Evolutionary conservation across 2,888 invertebrate species (phyloP), one percentile per base, ranked within the genome.

Genomic region (Rhorus exstirpatorius): DNA sequence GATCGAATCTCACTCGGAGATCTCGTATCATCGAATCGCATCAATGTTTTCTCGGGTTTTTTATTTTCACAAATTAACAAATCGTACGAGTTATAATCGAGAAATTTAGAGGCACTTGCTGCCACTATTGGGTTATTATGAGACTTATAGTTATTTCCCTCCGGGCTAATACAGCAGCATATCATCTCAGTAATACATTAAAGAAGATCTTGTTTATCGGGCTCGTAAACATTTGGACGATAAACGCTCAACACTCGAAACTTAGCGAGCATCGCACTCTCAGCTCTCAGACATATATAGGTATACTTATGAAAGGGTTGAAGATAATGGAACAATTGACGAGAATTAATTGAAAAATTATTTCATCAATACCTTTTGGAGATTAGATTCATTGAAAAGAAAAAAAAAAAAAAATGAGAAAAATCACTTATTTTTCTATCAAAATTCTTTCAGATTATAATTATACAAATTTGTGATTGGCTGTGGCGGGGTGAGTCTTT

Each of bases 211-310:
- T 88, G 89, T 90, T 90, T 90, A 90, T 86, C 80, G 84, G 79
- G 78, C 84, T 84, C 74, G 88, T 90, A 90, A 90, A 90, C 89
- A 88, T 90, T 90, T 90, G 87, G 85, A 85, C 87, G 88, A 89
- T 89, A 89, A 89, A 89, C 86, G 89, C 87, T 88, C 85, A 79
- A 55, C 74, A 70, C 65, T 31, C 19, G 58, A 58, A 80, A 86
- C 87, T 86, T 58, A 71, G 60, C 79, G 76, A 79, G 82, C 72
- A 86, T 86, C 82, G 79, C 86, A 82, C 86, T 89, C 85, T 79
- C 80, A 46, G 35, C 49, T 60, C 63, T 35, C 31, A 70, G 24
- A 70, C 7, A 55, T 44, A 68, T 14, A 38, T 10, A 55, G 8
- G 38, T 4, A 44, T 53, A 67, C 61, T n/a, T 63, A n/a, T 55